Base-by-base conservation (phyloP, 2,797 vertebrate species). In the Alca torda region DNA sequence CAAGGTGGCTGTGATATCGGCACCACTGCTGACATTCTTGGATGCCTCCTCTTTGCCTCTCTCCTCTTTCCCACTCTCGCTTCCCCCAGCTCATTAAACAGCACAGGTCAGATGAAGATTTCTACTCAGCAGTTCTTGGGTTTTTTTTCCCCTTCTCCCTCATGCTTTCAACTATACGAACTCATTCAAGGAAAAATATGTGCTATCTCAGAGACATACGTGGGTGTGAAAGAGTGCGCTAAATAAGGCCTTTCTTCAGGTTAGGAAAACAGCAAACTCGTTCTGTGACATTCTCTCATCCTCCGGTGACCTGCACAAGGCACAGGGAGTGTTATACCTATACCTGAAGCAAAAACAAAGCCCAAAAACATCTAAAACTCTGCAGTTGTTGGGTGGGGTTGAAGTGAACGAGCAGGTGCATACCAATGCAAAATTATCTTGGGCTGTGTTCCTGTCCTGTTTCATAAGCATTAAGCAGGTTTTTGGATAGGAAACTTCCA, bases 261-360 rank as follows among this genome's bases (percentile, higher is more conserved):
- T 93, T 94, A 92, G 83, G 91, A 95, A 87, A 91, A 64, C 56
- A 70, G 46, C 68, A 96, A 96, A 97, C 97, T 80, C 0, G 92
- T 96, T 97, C 84, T 87, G 92, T 96, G 94, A 76, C 96, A 97
- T 97, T 97, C 94, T 84, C 90, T 91, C 75, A 83, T 94, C 86
- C 69, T 85, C 83, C 0, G 1, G 65, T 92, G 94, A 96, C 94
- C 92, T 69, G 76, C 7, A 11, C 16, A 8, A 74, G 89, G 93
- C 92, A 53, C 54, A 51, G 94, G 96, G 94, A 95, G 87, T 87
- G 95, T 93, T 87, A 69, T 10, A 73, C 51, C 2, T 63, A 20
- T 33, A 90, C 86, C 95, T 91, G 96, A 91, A 92, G 96, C 94
- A 95, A 94, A 97, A 96, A 56, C 75, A 89, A 85, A 93, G 74